Evolutionary conservation across 53 echinoderm and acorn worm species (phyloP), one percentile per base, ranked within the genome.

Genomic region (Paelopatides confundens): DNA sequence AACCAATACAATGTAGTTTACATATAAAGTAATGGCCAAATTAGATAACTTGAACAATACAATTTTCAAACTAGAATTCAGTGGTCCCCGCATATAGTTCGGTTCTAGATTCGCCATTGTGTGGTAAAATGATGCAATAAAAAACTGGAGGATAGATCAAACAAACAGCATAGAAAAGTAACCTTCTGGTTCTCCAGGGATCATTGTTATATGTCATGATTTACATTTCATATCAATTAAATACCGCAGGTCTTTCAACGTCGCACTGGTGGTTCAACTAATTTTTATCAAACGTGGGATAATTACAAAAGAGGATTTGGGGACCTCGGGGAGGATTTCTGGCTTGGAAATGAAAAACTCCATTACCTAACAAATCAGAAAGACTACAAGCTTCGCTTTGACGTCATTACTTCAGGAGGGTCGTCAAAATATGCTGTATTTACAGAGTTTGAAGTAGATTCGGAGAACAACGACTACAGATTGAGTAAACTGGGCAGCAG

Each of bases 191-290:
- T n/a, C n/a, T n/a, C n/a, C n/a, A n/a, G n/a, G n/a, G n/a, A n/a
- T n/a, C n/a, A n/a, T n/a, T n/a, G n/a, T n/a, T n/a, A n/a, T n/a
- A n/a, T n/a, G n/a, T n/a, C n/a, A n/a, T n/a, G n/a, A n/a, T n/a
- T n/a, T n/a, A n/a, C n/a, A n/a, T n/a, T n/a, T n/a, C n/a, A n/a
- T n/a, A n/a, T n/a, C n/a, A n/a, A n/a, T n/a, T n/a, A n/a, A n/a
- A n/a, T n/a, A n/a, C n/a, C n/a, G n/a, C 70, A 70, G 70, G 70
- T 70, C 18, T 70, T 70, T 34, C 70, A 70, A 31, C 70, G 70
- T 70, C 70, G 31, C 21, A 35, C 9, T 70, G 70, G 70, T 11
- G 8, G 9, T 35, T n/a, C n/a, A n/a, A 31, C 11, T 2, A 35
- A 29, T 35, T 70, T 69, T 31, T 70, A 21, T 30, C 24, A 35